Conservation (phyloP, 2,113 vertebrate genomes). For the Mastomys natalensis region DNA sequence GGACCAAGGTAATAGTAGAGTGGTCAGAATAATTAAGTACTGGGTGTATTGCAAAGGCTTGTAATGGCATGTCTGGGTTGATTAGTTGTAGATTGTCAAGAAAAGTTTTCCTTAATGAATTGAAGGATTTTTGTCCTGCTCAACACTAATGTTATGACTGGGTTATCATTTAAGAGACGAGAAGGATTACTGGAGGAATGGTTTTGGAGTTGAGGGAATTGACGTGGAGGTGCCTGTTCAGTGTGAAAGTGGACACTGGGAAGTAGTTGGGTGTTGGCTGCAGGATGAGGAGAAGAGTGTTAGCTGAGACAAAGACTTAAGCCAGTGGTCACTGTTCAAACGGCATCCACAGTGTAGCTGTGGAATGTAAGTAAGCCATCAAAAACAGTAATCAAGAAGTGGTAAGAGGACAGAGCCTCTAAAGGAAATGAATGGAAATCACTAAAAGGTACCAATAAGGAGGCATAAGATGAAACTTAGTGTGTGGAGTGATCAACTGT, state of each 20-base stretch:
- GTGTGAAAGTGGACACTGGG: not conserved
- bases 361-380: not conserved
- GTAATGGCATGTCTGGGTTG: not conserved
- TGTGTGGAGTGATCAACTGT: not conserved
- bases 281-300: not conserved
- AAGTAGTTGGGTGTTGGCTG: not conserved
- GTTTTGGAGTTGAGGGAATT: not conserved
- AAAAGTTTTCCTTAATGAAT: not conserved
- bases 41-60: not conserved
- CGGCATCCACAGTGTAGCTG: slow-evolving; percentile 3
- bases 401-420: not conserved
- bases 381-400: slow-evolving; percentile 37
- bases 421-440: not conserved
- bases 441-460: not conserved
- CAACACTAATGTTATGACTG: not conserved
- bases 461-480: not conserved
- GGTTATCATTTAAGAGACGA: not conserved
- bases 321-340: not conserved
- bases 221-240: slow-evolving; percentile 16
- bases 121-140: not conserved
- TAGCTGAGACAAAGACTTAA: not conserved
- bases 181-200: not conserved
- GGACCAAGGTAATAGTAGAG: not conserved
- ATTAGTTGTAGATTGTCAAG: not conserved
- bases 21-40: not conserved